Conservation (phyloP, 2,113 vertebrate species). For the Grammatotria lemairii region DNA sequence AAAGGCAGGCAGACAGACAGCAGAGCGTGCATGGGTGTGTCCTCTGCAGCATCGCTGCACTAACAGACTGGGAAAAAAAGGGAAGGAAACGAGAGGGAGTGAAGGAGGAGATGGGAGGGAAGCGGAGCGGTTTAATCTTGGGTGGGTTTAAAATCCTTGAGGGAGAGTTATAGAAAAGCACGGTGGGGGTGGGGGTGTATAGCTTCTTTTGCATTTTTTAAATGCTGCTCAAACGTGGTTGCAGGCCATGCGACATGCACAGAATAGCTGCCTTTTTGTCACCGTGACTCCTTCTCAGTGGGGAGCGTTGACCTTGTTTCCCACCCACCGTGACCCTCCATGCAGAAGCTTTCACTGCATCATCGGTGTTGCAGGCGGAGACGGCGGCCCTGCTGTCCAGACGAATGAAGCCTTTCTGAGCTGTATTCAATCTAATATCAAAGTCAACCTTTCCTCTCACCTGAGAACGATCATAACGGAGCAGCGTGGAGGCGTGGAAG, state of each 20-base stretch:
- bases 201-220: not conserved
- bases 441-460: not conserved
- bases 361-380: not conserved
- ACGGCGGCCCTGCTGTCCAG: not conserved
- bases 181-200: not conserved
- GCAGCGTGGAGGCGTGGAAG: not conserved
- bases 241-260: not conserved
- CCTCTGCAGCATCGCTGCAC: slow-evolving; percentile 64
- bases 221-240: not conserved
- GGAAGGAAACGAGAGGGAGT: not conserved
- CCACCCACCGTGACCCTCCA: not conserved
- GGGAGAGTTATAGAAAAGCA: not conserved
- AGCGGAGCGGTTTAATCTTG: slow-evolving; percentile 13
- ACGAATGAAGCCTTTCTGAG: not conserved
- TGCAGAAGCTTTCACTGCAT: slow-evolving; percentile 11
- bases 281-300: not conserved
- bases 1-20: slow-evolving; percentile 13
- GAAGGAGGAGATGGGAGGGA: not conserved
- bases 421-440: not conserved
- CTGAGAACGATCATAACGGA: not conserved
- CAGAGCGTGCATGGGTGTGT: slow-evolving; percentile 52
- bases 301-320: not conserved
- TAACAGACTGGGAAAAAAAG: not conserved
- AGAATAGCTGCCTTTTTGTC: not conserved
- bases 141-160: slow-evolving; percentile 21